Percentiles rank a stretch among this genome's conserved stretches.
These are phyloP conservation scores for Oryzias woworae DNA, from an alignment of 2,113 vertebrate genomes.

Conservation along the genomic window DNA sequence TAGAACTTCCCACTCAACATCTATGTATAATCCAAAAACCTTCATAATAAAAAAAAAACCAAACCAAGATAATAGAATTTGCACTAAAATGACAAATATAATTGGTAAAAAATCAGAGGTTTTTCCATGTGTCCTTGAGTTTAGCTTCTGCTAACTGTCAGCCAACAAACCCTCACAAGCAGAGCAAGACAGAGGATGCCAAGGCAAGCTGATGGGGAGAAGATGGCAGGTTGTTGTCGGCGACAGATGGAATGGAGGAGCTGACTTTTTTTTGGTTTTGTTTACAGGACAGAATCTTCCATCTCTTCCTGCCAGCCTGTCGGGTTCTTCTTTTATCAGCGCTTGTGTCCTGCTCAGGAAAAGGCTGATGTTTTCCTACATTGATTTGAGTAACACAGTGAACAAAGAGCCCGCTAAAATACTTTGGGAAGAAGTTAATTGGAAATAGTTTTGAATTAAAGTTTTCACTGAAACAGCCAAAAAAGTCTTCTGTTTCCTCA, in stretches of 20 bases:
- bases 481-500: no score
- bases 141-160: conserved; percentile 60
- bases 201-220: conserved; percentile 52
- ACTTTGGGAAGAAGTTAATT: no score
- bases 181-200: conserved; percentile 54
- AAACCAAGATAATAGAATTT: no score
- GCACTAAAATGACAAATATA: conserved; percentile 2
- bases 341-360: conserved; percentile 11
- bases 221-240: conserved; percentile 45
- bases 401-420: not conserved
- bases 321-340: conserved; percentile 21
- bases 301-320: conserved; percentile 63
- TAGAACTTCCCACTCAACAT: not conserved
- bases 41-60: no score
- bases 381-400: conserved; percentile 6
- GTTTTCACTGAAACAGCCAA: no score
- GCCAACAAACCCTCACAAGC: conserved; percentile 55
- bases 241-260: conserved; percentile 68
- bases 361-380: conserved; percentile 1
- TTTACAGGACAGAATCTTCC: conserved; percentile 62
- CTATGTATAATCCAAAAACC: no score
- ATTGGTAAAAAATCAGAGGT: conserved; percentile 24
- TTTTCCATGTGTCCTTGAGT: conserved; percentile 53
- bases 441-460: no score
- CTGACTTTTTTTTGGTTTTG: conserved; percentile 64